phyloP scores from a whole-genome alignment of 2,797 vertebrate species.

The Coccyzus lansbergi region DNA sequence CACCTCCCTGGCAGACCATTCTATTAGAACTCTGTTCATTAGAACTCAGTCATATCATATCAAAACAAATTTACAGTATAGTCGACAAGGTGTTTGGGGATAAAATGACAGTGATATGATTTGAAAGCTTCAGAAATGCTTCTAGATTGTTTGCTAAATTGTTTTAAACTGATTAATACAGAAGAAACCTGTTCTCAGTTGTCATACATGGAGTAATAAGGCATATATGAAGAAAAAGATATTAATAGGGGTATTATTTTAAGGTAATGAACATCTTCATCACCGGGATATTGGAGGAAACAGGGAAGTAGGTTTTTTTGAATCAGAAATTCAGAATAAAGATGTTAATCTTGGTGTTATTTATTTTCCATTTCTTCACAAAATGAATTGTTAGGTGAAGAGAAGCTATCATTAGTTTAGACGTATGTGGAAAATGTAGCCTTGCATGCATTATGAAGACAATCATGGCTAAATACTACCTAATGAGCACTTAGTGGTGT shows the following conservation, averaged over 20 bases:
- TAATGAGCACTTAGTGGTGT: neutral
- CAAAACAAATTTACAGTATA: neutral
- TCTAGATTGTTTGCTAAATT: neutral
- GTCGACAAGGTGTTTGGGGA: neutral
- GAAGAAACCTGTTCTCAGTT: neutral
- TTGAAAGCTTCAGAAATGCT: neutral
- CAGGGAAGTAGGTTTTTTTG: neutral
- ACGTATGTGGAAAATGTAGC: neutral
- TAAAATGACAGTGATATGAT: neutral
- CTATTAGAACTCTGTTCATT: too few relatives aligned
- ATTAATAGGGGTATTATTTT: neutral
- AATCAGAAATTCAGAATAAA: neutral
- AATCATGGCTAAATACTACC: neutral
- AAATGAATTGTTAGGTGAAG: neutral
- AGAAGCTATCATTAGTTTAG: neutral
- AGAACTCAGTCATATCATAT: neutral
- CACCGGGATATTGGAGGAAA: neutral
- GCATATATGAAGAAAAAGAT: neutral
- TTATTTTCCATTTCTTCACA: neutral
- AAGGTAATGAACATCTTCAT: neutral
- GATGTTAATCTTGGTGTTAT: neutral
- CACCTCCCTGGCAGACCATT: too few relatives aligned
- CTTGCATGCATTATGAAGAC: neutral
- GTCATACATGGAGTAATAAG: neutral
- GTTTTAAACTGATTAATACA: neutral